Conservation (phyloP, 1,140 invertebrate genomes). For the Gryllus bimaculatus region DNA sequence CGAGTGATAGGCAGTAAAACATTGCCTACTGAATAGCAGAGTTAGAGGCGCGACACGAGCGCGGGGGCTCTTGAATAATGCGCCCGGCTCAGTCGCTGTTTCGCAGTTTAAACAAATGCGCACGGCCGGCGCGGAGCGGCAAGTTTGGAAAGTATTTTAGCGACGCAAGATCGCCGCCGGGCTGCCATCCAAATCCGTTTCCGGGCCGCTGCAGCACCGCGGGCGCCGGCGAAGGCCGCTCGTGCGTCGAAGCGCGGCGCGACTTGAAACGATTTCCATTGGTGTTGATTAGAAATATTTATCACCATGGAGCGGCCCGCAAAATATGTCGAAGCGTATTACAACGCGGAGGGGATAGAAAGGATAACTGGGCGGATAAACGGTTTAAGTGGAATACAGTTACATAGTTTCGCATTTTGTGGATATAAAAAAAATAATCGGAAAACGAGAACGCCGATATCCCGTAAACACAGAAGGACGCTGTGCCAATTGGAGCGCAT, state of each 20-base stretch:
- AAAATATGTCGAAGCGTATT: neutral
- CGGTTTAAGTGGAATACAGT: neutral
- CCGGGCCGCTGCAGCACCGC: too few relatives aligned
- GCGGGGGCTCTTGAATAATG: neutral
- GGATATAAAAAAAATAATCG: neutral
- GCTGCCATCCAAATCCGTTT: neutral
- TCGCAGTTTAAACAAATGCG: neutral
- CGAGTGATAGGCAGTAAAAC: slow-evolving; percentile 3
- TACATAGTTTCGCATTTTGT: neutral
- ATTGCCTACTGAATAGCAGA: neutral
- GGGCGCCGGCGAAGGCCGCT: neutral
- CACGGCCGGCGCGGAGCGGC: neutral
- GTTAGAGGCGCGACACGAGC: neutral
- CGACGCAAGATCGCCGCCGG: neutral
- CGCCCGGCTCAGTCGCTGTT: neutral
- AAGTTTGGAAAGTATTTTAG: neutral
- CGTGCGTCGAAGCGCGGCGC: neutral
- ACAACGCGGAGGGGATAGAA: neutral
- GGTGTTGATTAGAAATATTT: slow-evolving; percentile 1
- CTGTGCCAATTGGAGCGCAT: neutral
- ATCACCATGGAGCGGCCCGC: neutral
- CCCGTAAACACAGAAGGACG: neutral
- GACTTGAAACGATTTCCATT: neutral
- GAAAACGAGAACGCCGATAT: neutral
- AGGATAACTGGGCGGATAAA: neutral